Percentiles rank a stretch among this genome's conserved stretches.
Conservation (phyloP, 2,113 vertebrate genomes). For the Herpailurus yagouaroundi region DNA sequence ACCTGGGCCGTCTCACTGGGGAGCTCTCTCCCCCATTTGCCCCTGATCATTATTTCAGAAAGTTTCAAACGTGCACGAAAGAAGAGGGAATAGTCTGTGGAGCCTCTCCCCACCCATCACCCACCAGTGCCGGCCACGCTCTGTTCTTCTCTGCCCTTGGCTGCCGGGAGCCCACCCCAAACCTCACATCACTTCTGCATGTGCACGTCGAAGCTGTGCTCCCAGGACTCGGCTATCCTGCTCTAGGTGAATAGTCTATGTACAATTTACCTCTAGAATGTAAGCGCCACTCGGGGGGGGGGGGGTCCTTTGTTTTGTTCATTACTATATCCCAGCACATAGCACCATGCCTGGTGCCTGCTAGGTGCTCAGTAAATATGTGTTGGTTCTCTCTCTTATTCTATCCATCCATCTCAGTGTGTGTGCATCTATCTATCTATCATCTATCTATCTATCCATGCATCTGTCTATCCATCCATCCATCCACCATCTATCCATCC, state of each 20-base stretch:
- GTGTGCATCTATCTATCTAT: not conserved
- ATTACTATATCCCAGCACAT: no score
- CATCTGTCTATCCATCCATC: no score
- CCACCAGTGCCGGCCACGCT: rapidly evolving
- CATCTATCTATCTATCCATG: no score
- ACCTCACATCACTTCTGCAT: not conserved
- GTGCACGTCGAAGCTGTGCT: not conserved
- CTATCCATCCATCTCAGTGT: not conserved
- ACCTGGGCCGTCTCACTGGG: not conserved
- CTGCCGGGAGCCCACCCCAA: not conserved
- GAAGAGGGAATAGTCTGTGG: rapidly evolving
- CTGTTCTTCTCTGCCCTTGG: not conserved
- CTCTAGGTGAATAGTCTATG: no score
- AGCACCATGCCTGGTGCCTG: no score
- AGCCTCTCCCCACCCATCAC: not conserved
- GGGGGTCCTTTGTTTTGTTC: not conserved
- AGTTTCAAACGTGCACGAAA: not conserved
- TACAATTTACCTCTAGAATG: not conserved
- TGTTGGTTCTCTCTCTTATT: not conserved
- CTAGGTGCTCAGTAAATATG: not conserved
- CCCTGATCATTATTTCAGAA: not conserved
- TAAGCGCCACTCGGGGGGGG: not conserved
- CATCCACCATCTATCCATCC: no score
- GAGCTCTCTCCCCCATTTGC: not conserved
- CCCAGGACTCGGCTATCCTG: rapidly evolving